Evolutionary conservation across 2,888 invertebrate species (phyloP).

Genomic region (Volucella zonaria): DNA sequence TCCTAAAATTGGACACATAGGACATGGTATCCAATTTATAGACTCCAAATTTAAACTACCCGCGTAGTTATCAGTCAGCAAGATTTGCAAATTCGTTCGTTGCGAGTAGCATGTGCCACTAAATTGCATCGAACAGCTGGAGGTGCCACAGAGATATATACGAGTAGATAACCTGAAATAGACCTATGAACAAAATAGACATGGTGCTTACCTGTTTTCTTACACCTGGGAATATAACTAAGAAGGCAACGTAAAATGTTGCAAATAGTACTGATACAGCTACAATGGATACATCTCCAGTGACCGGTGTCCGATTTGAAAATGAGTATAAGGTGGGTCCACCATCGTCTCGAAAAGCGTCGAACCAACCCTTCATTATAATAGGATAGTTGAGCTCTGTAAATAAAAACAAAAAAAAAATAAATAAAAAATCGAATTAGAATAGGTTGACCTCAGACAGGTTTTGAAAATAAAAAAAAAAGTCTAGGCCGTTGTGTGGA

Average conservation of each 20-base stretch:
- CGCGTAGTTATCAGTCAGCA: slow-evolving; percentile 52
- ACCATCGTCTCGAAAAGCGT: slow-evolving; percentile 97
- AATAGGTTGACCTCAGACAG: not conserved
- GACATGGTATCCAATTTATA: slow-evolving; percentile 23
- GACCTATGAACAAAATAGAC: not conserved
- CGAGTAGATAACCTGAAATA: not conserved
- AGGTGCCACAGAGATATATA: slow-evolving; percentile 2
- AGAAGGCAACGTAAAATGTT: slow-evolving; percentile 96
- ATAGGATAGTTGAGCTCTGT: slow-evolving; percentile 78
- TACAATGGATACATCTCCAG: slow-evolving; percentile 94
- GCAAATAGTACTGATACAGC: slow-evolving; percentile 93
- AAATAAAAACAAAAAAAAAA: slow-evolving; percentile 60
- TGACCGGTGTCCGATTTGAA: slow-evolving; percentile 97
- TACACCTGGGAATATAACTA: slow-evolving; percentile 97
- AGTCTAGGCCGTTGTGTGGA: not conserved
- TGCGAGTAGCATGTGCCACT: slow-evolving; percentile 41
- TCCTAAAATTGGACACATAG: slow-evolving; percentile 23
- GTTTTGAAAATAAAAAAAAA: not conserved
- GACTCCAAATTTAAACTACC: slow-evolving; percentile 34
- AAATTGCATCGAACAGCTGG: no score
- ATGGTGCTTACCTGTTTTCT: slow-evolving; percentile 90
- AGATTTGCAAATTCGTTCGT: slow-evolving; percentile 60
- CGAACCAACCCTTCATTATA: slow-evolving; percentile 97
- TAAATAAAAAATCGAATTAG: not conserved
- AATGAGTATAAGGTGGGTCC: slow-evolving; percentile 98